These are phyloP conservation scores for Odontocolon sp. DNA, from an alignment of 2,888 invertebrate genomes.

Conservation along the genomic window DNA sequence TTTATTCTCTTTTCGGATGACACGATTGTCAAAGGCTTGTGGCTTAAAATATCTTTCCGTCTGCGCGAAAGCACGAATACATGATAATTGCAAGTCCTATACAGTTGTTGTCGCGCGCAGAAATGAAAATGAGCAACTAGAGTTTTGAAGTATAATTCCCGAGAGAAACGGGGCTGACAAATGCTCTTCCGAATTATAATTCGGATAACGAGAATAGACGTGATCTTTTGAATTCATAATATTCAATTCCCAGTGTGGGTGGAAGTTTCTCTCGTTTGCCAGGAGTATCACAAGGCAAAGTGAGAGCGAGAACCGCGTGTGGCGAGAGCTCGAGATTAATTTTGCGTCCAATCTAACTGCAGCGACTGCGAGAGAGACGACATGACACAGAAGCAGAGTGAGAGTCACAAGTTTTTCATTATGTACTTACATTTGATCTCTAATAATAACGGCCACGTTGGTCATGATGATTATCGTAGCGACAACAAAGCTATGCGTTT, in stretches of 20 bases:
- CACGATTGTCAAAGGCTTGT: no score
- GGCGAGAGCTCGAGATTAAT: conserved; percentile 16
- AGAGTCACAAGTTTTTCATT: not conserved
- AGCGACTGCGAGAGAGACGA: conserved; percentile 4
- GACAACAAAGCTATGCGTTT: not conserved
- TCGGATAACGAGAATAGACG: not conserved
- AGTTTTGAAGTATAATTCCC: not conserved
- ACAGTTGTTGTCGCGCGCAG: no score
- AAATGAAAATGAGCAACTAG: not conserved
- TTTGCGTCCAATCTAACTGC: conserved; percentile 26
- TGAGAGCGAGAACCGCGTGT: not conserved
- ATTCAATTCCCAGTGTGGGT: conserved; percentile 5
- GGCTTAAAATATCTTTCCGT: no score
- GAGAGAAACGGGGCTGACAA: conserved; percentile 8
- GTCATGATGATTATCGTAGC: conserved; percentile 1
- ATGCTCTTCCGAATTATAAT: not conserved
- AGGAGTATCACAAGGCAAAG: conserved; percentile 7
- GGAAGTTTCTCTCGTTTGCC: conserved; percentile 8
- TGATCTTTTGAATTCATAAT: conserved; percentile 9
- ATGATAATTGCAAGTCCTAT: no score
- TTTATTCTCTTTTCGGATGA: no score
- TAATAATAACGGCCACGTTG: not conserved
- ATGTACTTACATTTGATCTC: not conserved
- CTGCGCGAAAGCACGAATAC: no score
- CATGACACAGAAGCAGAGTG: not conserved